phyloP scores from a whole-genome alignment of 2,113 vertebrate species.

The Tiliqua scincoides region DNA sequence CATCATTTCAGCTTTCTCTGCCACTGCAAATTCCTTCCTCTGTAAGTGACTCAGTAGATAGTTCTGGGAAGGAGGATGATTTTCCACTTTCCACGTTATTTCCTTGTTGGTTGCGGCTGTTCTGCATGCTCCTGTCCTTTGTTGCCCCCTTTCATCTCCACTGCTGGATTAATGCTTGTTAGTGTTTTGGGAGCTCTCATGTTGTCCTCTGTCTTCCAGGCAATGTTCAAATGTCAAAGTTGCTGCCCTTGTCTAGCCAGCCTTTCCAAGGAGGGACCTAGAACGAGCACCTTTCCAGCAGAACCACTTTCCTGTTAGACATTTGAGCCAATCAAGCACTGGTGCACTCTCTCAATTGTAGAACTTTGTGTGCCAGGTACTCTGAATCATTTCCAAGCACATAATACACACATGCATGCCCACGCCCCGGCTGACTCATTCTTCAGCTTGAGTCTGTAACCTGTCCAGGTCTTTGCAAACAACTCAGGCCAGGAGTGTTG shows the following conservation, averaged over 20 bases:
- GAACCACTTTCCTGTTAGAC: neutral
- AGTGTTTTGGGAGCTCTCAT: neutral
- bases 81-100: slow-evolving; percentile 1
- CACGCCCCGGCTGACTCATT: no score
- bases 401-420: no score
- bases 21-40: slow-evolving; percentile 24
- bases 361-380: no score
- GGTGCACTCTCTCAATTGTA: neutral
- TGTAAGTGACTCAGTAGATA: slow-evolving; percentile 20
- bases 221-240: neutral
- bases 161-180: slow-evolving; percentile 9
- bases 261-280: neutral
- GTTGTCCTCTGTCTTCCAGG: neutral
- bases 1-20: neutral
- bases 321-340: neutral
- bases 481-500: neutral
- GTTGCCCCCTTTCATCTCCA: neutral
- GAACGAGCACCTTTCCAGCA: neutral
- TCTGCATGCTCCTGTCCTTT: neutral
- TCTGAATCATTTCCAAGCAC: neutral
- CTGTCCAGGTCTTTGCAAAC: neutral
- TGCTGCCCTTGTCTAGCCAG: neutral
- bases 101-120: neutral
- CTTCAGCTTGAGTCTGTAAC: neutral
- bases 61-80: slow-evolving; percentile 16